Evolutionary conservation across 2,888 invertebrate species (phyloP).

Genomic region (Spialia ferax): DNA sequence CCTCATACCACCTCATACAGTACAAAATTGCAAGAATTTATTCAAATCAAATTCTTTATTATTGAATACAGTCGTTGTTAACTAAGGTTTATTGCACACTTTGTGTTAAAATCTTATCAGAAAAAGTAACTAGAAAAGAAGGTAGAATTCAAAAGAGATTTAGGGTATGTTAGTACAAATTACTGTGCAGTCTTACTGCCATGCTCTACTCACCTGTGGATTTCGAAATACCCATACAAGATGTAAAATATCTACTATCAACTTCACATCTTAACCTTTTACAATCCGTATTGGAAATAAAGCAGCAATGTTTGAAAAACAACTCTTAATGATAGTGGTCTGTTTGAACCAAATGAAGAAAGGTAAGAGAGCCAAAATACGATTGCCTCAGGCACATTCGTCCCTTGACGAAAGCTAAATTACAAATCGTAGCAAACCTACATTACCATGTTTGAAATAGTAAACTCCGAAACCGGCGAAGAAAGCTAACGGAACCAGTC

Average conservation of each 20-base stretch:
- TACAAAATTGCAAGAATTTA: no score
- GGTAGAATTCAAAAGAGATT: no score
- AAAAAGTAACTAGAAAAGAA: no score
- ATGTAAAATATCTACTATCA: background rate
- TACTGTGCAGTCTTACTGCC: background rate
- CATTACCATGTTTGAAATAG: constrained; percentile 3
- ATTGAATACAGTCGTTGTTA: no score
- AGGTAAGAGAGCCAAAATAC: background rate
- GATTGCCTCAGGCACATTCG: background rate
- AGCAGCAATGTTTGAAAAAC: background rate
- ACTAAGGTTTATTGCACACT: no score
- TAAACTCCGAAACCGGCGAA: constrained; percentile 4
- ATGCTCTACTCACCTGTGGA: background rate
- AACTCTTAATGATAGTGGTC: background rate
- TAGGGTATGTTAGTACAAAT: no score
- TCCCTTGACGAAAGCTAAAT: background rate
- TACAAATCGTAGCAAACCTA: background rate
- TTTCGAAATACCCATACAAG: background rate
- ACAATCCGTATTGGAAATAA: background rate
- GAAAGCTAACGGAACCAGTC: constrained; percentile 56
- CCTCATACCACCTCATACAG: no score
- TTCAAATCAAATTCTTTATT: no score
- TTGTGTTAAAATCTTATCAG: no score
- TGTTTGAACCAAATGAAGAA: background rate
- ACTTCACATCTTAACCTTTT: background rate